phyloP scores from a whole-genome alignment of 2,888 invertebrate genomes.

The Dascillus cervinus region DNA sequence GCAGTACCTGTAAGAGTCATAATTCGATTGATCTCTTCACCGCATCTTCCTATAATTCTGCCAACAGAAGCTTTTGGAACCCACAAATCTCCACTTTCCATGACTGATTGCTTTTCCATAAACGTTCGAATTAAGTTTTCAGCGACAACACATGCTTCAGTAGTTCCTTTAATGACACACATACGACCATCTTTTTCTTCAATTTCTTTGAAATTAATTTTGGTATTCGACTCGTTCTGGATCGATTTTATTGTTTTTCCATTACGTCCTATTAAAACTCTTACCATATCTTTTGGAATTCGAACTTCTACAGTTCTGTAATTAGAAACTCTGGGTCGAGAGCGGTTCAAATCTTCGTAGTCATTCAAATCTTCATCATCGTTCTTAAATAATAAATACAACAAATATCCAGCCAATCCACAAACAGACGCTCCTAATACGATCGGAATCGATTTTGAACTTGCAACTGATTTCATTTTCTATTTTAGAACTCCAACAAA shows the following conservation, averaged over 20 bases:
- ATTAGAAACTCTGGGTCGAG: conserved; percentile 29
- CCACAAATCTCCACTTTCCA: conserved; percentile 57
- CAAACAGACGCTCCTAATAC: conserved; percentile 60
- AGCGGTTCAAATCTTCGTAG: conserved; percentile 27
- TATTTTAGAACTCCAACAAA: no score
- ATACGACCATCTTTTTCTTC: conserved; percentile 51
- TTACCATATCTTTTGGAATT: conserved; percentile 56
- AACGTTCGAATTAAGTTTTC: conserved; percentile 63
- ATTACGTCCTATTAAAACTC: conserved; percentile 63
- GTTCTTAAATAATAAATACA: conserved; percentile 60
- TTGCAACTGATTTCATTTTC: no score
- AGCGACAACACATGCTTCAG: conserved; percentile 61
- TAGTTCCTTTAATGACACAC: conserved; percentile 64
- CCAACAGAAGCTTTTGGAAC: conserved; percentile 62
- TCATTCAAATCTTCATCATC: conserved; percentile 50
- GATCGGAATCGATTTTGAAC: conserved; percentile 40
- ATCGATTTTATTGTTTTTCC: conserved; percentile 71
- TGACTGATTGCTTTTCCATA: conserved; percentile 58
- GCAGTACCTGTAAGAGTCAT: conserved; percentile 66
- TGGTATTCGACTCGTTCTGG: conserved; percentile 63
- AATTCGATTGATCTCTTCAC: conserved; percentile 64
- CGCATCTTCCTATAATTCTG: conserved; percentile 68
- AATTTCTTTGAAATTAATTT: conserved; percentile 48
- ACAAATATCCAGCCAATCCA: conserved; percentile 59
- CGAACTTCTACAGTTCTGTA: conserved; percentile 49